Evolutionary conservation across 1,140 invertebrate genomes (phyloP), one percentile per base, ranked within the genome.

Genomic region (Zaprionus africanus): DNA sequence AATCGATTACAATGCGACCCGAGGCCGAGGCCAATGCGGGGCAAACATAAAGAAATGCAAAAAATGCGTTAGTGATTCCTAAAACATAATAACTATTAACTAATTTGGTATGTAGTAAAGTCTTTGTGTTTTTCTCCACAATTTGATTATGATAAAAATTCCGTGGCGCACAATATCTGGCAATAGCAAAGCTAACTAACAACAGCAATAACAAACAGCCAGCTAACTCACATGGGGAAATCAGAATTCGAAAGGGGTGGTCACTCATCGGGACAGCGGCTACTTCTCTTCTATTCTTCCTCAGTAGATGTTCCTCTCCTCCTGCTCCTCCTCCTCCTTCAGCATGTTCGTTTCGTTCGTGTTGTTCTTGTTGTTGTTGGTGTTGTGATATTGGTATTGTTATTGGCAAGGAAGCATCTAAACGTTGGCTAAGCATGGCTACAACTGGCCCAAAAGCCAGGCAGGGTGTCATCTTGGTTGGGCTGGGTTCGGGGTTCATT

Each of bases 11-110:
- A 63, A 78, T 70, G 77, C 63, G 70, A 43, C 68, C 64, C 76
- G 53, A 61, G 49, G 58, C 31, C 31, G 31, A 34, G 31, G 31
- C 31, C 9, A 34, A 34, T 34, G 11, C 49, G 46, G 57, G 79
- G 64, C 81, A 81, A 84, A 88, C 63, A 78, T 24, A 79, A 76
- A 72, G 69, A 85, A 78, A 82, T 90, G 81, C 74, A 68, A 84
- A 78, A 78, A 78, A 82, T 90, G 81, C 76, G 65, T 82, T 76
- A 78, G 54, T 56, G 41, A 63, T 78, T 74, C 81, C 81, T 85
- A 91, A 88, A 91, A 79, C 82, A 91, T 82, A 82, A 82, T 85
- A 82, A 82, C 79, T 88, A 91, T 84, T 77, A 84, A 88, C 88
- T 85, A 88, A 88, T 91, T 91, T 85, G 84, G 81, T 91, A 88